Conservation (phyloP, 2,888 invertebrate genomes). For the Agrilus cyanescens region DNA sequence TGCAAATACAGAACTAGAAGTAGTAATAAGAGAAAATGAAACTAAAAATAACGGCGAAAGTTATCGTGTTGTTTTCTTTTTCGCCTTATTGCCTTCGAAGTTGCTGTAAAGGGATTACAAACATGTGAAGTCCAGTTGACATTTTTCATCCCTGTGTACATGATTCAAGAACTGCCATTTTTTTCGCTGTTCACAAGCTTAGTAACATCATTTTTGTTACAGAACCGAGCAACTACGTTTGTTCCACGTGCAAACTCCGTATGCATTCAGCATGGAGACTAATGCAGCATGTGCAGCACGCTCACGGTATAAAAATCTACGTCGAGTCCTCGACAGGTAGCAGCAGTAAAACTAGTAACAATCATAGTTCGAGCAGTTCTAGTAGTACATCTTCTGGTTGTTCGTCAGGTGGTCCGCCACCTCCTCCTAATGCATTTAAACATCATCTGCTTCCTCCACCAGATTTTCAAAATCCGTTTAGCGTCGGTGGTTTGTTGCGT, state of each 20-base stretch:
- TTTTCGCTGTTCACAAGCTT: too few species aligned
- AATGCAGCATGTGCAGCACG: slow-evolving; percentile 88
- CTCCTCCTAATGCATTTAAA: slow-evolving; percentile 50
- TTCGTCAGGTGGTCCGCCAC: slow-evolving; percentile 40
- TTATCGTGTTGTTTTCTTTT: too few species aligned
- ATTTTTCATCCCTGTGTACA: too few species aligned
- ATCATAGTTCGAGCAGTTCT: slow-evolving; percentile 44
- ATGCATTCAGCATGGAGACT: slow-evolving; percentile 91
- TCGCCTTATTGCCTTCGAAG: too few species aligned
- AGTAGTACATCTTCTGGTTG: slow-evolving; percentile 38
- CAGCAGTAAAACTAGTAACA: slow-evolving; percentile 30
- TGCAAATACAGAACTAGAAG: too few species aligned
- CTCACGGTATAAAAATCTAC: slow-evolving; percentile 90
- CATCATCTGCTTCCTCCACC: slow-evolving; percentile 61
- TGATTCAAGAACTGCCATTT: too few species aligned
- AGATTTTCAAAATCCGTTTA: slow-evolving; percentile 65
- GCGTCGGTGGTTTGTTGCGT: slow-evolving; percentile 57
- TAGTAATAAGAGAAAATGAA: too few species aligned
- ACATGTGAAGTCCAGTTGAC: too few species aligned
- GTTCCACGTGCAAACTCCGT: slow-evolving; percentile 85
- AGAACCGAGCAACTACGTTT: slow-evolving; percentile 92
- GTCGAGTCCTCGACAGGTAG: slow-evolving; percentile 46
- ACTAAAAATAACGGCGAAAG: too few species aligned
- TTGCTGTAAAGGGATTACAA: too few species aligned
- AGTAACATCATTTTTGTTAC: slow-evolving; percentile 36